phyloP scores from a whole-genome alignment of 2,888 invertebrate genomes.

The Pegoplata infirma region DNA sequence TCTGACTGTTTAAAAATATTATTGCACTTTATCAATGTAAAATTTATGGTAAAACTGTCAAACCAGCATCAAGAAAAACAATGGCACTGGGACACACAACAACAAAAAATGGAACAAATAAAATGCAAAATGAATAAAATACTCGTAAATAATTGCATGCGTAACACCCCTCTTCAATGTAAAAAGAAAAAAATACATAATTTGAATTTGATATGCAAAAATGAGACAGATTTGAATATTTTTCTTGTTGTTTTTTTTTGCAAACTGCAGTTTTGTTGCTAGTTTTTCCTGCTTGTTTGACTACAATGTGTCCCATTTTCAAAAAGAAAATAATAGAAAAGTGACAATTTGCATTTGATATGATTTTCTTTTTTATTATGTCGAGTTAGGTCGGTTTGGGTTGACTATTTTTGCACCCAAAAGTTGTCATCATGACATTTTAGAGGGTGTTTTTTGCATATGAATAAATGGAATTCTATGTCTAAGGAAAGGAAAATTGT shows the following conservation, averaged over 20 bases:
- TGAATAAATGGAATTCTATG: neutral
- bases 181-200: too few species aligned
- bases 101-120: slow-evolving; percentile 14
- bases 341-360: neutral
- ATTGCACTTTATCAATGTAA: slow-evolving; percentile 28
- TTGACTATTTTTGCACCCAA: neutral
- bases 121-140: slow-evolving; percentile 29
- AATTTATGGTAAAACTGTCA: slow-evolving; percentile 50
- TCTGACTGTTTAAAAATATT: slow-evolving; percentile 14
- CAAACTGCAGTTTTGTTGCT: slow-evolving; percentile 18
- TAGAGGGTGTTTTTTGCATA: neutral
- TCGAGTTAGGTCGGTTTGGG: too few species aligned
- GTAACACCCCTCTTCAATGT: slow-evolving; percentile 25
- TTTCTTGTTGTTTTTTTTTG: slow-evolving; percentile 22
- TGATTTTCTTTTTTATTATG: too few species aligned
- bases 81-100: neutral
- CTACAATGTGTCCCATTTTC: neutral
- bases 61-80: slow-evolving; percentile 22
- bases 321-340: neutral
- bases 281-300: neutral
- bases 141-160: slow-evolving; percentile 44
- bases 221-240: slow-evolving; percentile 4
- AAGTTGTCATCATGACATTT: neutral
- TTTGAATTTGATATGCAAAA: slow-evolving; percentile 40
- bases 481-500: neutral